Base-by-base conservation (phyloP, 2,888 invertebrate genomes). In the Drosophila rubida region DNA sequence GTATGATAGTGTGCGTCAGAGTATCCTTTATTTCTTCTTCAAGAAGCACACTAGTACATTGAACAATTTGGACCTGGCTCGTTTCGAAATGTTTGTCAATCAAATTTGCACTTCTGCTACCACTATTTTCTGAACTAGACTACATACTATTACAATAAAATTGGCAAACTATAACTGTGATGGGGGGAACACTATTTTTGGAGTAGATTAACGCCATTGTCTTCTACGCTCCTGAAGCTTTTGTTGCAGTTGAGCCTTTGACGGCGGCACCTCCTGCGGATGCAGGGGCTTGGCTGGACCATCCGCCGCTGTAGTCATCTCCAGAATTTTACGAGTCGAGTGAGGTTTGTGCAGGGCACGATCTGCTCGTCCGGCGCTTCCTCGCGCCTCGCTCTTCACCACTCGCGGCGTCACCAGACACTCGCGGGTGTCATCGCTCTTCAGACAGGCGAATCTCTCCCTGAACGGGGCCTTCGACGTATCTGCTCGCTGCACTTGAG, bases 141-240 rank as follows among this genome's bases (percentile, higher is more conserved):
- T 49, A 49, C 32, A n/a, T 22, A 49, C 22, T 50, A 25, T 50
- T 16, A 32, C 16, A 44, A 6, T 19, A 14, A 25, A 19, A 27
- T 32, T 44, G 41, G 22, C 9, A 51, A 57, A 14, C 25, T 23
- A 14, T 37, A 32, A 32, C 30, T 32, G n/a, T 5, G n/a, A 30
- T 32, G 11, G 11, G 27, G 27, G 25, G 25, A 25, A 6, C 27
- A 27, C 9, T 27, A 27, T 27, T 27, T 11, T 30, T n/a, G 30
- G 4, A 30, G 5, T 32, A 11, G 32, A 27, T 54, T 58, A 75
- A 14, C 75, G 75, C 75, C 75, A 75, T 55, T 48, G 63, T 7
- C 25, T 48, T 3, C 25, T 49, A 0, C 55, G 58, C 1, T 75
- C 73, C 13, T 54, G 41, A 2, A 37, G 44, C 27, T 30, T 37